These are phyloP conservation scores for Cephus pygmeus DNA, from an alignment of 2,888 invertebrate genomes.

Conservation along the genomic window DNA sequence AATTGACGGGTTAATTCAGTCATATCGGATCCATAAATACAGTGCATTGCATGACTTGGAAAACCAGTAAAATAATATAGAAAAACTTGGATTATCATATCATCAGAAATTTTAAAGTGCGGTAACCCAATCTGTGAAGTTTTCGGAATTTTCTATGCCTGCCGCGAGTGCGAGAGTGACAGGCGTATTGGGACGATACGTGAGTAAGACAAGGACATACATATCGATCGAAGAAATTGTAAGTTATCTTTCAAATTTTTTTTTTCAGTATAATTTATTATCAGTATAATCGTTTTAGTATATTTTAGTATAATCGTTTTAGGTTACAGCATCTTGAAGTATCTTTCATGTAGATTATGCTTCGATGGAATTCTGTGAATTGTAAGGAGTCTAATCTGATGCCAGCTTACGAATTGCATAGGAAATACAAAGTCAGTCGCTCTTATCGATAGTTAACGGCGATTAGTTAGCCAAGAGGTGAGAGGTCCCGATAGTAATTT, in stretches of 20 bases:
- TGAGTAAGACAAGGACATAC: not conserved
- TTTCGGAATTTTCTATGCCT: not conserved
- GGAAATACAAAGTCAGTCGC: not conserved
- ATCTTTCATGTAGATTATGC: not conserved
- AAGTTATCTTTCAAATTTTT: no score
- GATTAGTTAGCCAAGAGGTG: conserved; percentile 19
- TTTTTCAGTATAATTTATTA: no score
- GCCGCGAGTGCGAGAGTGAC: not conserved
- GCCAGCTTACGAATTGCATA: not conserved
- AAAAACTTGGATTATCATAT: not conserved
- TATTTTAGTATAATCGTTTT: not conserved
- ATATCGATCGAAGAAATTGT: not conserved
- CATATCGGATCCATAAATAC: not conserved
- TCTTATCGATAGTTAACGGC: not conserved
- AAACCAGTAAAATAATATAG: not conserved
- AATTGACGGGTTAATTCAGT: not conserved
- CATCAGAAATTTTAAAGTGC: no score
- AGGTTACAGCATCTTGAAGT: not conserved
- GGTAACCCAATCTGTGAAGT: not conserved
- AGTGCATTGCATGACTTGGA: not conserved
- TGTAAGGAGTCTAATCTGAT: not conserved
- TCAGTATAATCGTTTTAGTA: no score
- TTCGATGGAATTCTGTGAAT: not conserved
- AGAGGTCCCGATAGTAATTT: conserved; percentile 34
- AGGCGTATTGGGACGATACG: not conserved